phyloP scores from a whole-genome alignment of 2,113 vertebrate genomes.

The Oryzias javanicus region DNA sequence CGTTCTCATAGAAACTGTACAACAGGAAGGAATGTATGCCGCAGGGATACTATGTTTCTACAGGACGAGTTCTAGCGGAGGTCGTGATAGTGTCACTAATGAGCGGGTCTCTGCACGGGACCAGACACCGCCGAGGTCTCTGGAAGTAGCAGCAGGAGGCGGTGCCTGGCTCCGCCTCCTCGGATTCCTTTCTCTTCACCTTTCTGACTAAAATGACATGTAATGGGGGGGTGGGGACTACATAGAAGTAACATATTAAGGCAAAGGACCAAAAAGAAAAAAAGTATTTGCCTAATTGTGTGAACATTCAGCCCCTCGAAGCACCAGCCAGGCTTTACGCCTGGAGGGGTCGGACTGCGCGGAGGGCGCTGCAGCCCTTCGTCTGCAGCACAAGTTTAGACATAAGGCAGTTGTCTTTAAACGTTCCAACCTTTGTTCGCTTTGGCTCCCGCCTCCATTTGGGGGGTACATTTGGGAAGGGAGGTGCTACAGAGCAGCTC shows the following conservation, averaged over 20 bases:
- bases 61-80: conserved; percentile 41
- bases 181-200: conserved; percentile 24
- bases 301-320: conserved; percentile 48
- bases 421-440: conserved; percentile 26
- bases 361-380: conserved; percentile 46
- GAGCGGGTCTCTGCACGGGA: background rate
- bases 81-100: conserved; percentile 16
- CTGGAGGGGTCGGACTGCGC: background rate
- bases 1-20: conserved; percentile 70
- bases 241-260: conserved; percentile 41
- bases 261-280: conserved; percentile 38
- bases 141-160: conserved; percentile 53
- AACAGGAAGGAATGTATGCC: conserved; percentile 71
- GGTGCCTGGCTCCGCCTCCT: conserved; percentile 41
- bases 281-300: conserved; percentile 13
- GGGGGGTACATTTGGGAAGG: conserved; percentile 31
- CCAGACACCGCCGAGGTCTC: conserved; percentile 48
- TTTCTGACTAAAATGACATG: conserved; percentile 16
- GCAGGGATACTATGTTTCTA: conserved; percentile 50
- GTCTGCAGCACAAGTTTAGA: conserved; percentile 22
- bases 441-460: conserved; percentile 39
- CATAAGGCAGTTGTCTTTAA: conserved; percentile 54
- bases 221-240: background rate
- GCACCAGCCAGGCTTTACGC: background rate
- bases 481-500: conserved; percentile 39